Percentiles rank a stretch among this genome's conserved stretches.
Conservation (phyloP, 2,797 vertebrate genomes). For the Limnodromus scolopaceus region DNA sequence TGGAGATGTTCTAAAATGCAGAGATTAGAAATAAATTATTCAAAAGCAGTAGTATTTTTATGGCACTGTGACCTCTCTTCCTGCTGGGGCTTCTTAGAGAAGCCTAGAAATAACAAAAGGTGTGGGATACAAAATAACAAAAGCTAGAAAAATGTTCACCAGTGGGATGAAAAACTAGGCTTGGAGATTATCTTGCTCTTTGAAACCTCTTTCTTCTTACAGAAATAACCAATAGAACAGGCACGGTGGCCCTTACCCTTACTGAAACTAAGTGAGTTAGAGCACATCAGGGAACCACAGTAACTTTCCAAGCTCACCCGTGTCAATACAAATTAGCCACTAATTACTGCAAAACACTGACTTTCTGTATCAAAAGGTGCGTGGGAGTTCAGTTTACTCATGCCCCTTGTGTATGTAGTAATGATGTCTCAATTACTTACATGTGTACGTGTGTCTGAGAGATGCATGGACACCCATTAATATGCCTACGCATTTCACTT, state of each 20-base stretch:
- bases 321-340: background rate
- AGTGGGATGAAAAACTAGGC: background rate
- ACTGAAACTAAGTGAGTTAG: background rate
- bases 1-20: background rate
- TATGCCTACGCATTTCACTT: fast-evolving
- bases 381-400: background rate
- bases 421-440: background rate
- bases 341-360: background rate
- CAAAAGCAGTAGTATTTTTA: background rate
- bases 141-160: background rate
- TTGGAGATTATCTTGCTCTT: background rate
- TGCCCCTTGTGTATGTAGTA: background rate
- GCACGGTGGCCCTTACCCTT: background rate
- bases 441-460: background rate
- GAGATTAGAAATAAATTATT: conserved; percentile 14
- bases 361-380: background rate
- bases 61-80: background rate
- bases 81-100: background rate
- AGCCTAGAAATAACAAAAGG: background rate
- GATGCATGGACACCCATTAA: background rate
- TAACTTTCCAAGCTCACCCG: background rate
- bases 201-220: background rate
- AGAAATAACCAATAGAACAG: background rate
- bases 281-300: background rate
- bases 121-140: background rate